phyloP scores from a whole-genome alignment of 2,797 vertebrate species.

The Erethizon dorsatum region DNA sequence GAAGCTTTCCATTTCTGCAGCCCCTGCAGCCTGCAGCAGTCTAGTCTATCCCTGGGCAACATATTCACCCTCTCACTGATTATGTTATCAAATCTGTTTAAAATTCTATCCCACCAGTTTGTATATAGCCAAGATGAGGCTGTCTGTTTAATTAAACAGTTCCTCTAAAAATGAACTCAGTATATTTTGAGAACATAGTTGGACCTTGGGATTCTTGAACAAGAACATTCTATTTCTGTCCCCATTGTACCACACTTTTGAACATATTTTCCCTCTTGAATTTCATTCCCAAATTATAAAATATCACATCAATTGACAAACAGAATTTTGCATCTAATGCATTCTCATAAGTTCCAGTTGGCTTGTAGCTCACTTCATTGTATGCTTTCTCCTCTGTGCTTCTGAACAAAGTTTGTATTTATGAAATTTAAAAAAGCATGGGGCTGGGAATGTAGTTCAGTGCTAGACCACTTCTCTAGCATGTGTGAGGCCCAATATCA shows the following conservation, averaged over 20 bases:
- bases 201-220: neutral
- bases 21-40: neutral
- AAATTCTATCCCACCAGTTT: neutral
- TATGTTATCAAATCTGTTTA: slow-evolving; percentile 43
- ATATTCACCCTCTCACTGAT: neutral
- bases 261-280: neutral
- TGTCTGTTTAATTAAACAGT: slow-evolving; percentile 29
- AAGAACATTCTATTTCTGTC: neutral
- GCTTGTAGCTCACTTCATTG: neutral
- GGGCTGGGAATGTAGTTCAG: neutral
- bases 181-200: neutral
- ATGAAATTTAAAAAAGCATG: neutral
- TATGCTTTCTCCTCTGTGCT: neutral
- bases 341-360: neutral
- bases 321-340: neutral
- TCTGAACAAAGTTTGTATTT: slow-evolving; percentile 62
- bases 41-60: neutral
- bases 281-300: slow-evolving; percentile 34
- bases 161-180: slow-evolving; percentile 13
- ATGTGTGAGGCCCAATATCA: neutral
- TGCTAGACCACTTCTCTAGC: neutral
- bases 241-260: neutral
- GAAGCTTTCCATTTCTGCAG: neutral
- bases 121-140: neutral
- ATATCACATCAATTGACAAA: neutral